Percentiles rank a stretch among this genome's conserved stretches.
Evolutionary conservation across 2,113 vertebrate species (phyloP).

Genomic region (Lipophrys pholis): DNA sequence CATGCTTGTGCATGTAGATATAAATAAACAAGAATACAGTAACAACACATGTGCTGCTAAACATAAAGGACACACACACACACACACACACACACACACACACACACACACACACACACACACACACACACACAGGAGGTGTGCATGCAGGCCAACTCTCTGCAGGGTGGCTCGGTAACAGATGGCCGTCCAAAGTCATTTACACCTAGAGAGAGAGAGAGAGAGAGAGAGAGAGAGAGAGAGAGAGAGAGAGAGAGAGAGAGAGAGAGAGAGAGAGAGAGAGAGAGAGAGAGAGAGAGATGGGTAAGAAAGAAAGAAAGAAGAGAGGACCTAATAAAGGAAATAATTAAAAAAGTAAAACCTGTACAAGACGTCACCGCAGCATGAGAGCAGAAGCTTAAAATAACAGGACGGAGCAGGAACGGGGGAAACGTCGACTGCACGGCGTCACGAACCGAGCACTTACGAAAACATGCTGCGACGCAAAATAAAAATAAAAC

Average conservation of each 20-base stretch:
- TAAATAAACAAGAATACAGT: constrained; percentile 70
- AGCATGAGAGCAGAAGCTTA: no score
- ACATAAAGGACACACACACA: constrained; percentile 63
- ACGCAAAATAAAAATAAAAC: no score
- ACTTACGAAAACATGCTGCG: no score
- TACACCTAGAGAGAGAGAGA: constrained; percentile 72
- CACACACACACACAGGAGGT: constrained; percentile 58
- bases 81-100: constrained; percentile 35
- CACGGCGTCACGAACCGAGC: no score
- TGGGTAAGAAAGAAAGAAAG: no score
- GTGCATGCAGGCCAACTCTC: constrained; percentile 79
- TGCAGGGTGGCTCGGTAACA: constrained; percentile 80
- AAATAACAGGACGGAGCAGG: no score
- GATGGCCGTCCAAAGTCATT: constrained; percentile 83
- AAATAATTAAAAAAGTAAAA: no score
- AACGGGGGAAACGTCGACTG: no score
- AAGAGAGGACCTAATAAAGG: constrained; percentile 11
- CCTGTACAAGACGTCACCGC: no score
- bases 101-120: constrained; percentile 49
- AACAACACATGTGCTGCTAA: constrained; percentile 55
- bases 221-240: constrained; percentile 21
- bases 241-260: not conserved
- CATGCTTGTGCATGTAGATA: constrained; percentile 74
- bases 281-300: constrained; percentile 5
- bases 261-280: not conserved